Conservation (phyloP, 2,797 vertebrate genomes). For the Hafferia zeledoni region DNA sequence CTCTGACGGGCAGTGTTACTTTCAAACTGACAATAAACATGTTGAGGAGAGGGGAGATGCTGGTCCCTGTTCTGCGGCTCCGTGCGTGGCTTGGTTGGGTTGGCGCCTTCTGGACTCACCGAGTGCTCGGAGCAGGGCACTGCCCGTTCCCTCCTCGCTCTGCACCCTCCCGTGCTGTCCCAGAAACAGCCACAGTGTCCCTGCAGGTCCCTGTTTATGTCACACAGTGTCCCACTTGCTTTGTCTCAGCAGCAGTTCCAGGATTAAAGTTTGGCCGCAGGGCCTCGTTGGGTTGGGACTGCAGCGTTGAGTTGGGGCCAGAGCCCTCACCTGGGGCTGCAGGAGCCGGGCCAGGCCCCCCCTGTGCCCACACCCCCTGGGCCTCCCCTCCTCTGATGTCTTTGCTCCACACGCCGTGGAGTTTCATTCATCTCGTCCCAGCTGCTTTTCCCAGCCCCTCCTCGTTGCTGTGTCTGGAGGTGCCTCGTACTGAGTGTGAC, state of each 20-base stretch:
- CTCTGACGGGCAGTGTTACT: background rate
- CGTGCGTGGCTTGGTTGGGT: background rate
- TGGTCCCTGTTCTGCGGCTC: background rate
- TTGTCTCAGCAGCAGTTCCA: background rate
- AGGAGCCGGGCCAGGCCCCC: background rate
- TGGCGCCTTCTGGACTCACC: background rate
- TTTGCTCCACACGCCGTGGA: background rate
- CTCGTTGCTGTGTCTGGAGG: conserved; percentile 28
- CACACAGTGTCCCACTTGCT: background rate
- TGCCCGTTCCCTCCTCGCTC: background rate
- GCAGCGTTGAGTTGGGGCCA: background rate
- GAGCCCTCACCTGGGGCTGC: background rate
- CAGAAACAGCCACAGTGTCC: background rate
- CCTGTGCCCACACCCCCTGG: background rate
- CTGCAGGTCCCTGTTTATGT: background rate
- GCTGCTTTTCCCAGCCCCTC: background rate
- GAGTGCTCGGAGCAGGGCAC: background rate
- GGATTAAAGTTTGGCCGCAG: background rate
- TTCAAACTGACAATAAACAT: conserved; percentile 12
- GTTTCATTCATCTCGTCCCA: conserved; percentile 6
- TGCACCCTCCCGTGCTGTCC: background rate
- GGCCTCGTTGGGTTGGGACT: rapidly evolving
- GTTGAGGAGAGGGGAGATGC: background rate
- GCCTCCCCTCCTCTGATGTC: background rate
- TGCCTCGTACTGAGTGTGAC: conserved; percentile 52